Conservation (phyloP, 2,113 vertebrate species). For the Aptenodytes patagonicus region DNA sequence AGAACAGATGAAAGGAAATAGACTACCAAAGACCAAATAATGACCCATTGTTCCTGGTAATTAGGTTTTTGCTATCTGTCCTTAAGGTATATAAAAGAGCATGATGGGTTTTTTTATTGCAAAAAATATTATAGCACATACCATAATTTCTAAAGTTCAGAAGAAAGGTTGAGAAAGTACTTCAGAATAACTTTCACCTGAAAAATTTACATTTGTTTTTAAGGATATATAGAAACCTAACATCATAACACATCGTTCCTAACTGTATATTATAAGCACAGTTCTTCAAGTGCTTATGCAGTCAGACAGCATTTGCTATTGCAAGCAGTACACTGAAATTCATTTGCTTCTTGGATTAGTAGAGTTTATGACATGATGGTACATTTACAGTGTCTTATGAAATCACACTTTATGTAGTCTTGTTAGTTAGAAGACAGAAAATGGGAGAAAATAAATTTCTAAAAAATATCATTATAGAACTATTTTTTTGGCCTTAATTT, state of each 20-base stretch:
- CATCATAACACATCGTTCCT: neutral
- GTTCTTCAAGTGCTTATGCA: neutral
- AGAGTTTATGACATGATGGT: neutral
- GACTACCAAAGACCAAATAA: neutral
- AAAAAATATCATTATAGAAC: neutral
- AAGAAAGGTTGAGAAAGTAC: neutral
- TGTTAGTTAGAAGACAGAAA: neutral
- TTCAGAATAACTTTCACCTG: neutral
- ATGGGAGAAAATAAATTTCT: neutral
- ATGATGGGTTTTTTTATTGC: neutral
- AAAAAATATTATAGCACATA: neutral
- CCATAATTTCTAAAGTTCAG: neutral
- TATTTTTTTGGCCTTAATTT: neutral
- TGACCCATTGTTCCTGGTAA: neutral
- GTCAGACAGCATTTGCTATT: neutral
- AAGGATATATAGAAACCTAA: neutral
- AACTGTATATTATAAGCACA: neutral
- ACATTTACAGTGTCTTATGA: neutral
- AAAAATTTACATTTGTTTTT: neutral
- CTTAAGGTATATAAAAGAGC: neutral
- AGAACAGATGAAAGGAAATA: neutral
- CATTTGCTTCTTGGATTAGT: neutral
- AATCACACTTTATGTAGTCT: neutral
- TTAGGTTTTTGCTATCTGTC: conserved; percentile 5
- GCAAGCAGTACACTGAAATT: neutral